Evolutionary conservation across 2,888 invertebrate genomes (phyloP).

Genomic region (Drosophila incognita): DNA sequence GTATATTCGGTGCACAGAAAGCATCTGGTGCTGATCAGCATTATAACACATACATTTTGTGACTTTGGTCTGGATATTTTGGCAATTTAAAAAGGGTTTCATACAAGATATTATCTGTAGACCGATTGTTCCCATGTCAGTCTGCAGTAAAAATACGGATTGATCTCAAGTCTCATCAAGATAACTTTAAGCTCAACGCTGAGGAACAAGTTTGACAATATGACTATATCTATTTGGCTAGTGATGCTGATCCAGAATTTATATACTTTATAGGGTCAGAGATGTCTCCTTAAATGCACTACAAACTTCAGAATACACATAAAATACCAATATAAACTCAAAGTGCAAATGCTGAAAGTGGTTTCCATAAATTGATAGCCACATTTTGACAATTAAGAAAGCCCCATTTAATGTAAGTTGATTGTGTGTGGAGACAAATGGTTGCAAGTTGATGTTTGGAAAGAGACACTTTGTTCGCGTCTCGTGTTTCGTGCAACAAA

Average conservation of each 20-base stretch:
- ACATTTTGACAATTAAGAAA: conserved; percentile 22
- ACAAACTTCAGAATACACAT: background rate
- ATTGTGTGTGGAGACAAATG: conserved; percentile 22
- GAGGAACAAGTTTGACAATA: background rate
- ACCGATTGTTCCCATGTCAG: too few species aligned
- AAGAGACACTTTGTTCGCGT: conserved; percentile 16
- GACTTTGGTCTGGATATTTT: background rate
- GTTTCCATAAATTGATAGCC: conserved; percentile 17
- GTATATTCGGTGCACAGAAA: conserved; percentile 16
- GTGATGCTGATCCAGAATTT: too few species aligned
- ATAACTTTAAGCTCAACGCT: background rate
- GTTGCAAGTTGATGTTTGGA: conserved; percentile 14
- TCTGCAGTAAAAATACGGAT: background rate
- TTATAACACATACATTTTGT: background rate
- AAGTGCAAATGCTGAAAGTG: conserved; percentile 42
- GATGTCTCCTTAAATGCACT: background rate
- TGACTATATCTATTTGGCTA: too few species aligned
- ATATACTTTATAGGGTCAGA: too few species aligned
- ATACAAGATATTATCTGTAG: background rate
- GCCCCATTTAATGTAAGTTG: conserved; percentile 6
- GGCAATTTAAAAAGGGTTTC: background rate
- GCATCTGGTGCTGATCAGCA: background rate
- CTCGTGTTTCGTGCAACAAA: conserved; percentile 49
- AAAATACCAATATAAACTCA: background rate
- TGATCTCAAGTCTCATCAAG: background rate